These are phyloP conservation scores for Prunella strophiata DNA, from an alignment of 2,797 vertebrate genomes.

Conservation along the genomic window DNA sequence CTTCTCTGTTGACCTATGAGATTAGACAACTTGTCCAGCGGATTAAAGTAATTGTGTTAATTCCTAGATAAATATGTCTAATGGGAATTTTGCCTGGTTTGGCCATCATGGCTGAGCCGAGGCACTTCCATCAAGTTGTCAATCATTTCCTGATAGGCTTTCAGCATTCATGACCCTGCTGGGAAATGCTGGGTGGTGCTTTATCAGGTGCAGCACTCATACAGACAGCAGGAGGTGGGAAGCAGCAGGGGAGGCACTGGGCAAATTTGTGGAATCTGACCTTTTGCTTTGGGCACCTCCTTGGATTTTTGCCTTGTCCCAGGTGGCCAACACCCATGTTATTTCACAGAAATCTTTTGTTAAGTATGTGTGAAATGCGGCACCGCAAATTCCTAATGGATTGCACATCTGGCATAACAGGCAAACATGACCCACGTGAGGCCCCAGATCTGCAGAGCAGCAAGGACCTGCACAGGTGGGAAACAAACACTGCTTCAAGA, in stretches of 20 bases:
- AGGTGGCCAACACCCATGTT: neutral
- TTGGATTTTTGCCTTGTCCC: neutral
- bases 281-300: neutral
- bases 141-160: conserved; percentile 46
- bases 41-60: conserved; percentile 67
- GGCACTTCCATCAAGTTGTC: conserved; percentile 58
- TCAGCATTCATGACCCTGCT: conserved; percentile 23
- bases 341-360: conserved; percentile 7
- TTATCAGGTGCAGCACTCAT: conserved; percentile 45
- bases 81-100: conserved; percentile 61
- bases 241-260: neutral
- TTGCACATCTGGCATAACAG: neutral
- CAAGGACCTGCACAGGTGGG: neutral
- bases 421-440: neutral
- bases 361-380: neutral
- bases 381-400: neutral
- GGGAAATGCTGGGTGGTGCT: conserved; percentile 29
- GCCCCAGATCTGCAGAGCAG: neutral
- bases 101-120: conserved; percentile 34
- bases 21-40: conserved; percentile 68
- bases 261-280: conserved; percentile 5
- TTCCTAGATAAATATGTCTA: conserved; percentile 51
- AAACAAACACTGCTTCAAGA: neutral
- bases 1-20: conserved; percentile 56
- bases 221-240: neutral